Evolutionary conservation across 2,113 vertebrate genomes (phyloP), one percentile per base, ranked within the genome.

Genomic region (Lanius collurio): DNA sequence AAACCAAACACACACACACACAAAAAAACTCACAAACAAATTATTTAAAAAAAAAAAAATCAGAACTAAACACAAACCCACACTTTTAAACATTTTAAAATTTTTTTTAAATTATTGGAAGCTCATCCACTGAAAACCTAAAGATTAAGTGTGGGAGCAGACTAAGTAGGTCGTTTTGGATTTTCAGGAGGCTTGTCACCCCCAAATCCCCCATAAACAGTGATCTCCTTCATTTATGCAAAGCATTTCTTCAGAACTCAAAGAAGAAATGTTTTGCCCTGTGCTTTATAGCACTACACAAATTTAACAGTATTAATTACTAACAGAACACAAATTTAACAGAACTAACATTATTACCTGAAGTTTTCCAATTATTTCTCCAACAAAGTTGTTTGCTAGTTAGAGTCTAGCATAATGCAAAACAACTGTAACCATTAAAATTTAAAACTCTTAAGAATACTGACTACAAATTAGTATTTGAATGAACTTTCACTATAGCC

Each of bases 131-230:
- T 47, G 30, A 94, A 87, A 81, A 52, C 2, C 4, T 19, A 83
- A 77, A 46, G 9, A 17, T 60, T 35, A 69, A 62, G 11, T 16
- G 15, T 52, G 23, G 71, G 27, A 70, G 17, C 24, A 77, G 22
- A 70, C 8, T 52, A 88, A 73, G 14, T 13, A 50, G 5, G 8
- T 47, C 0, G 0, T 14, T 80, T 42, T 3, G 30, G 49, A 64
- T 56, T 84, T 86, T 84, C 56, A 85, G 35, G 24, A 59, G 22
- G 23, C 7, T 76, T 4, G 0, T 64, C 31, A 87, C 12, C 5
- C 31, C 11, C 60, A 82, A 78, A 77, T 49, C 13, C 31, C 15
- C 27, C 31, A 6, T n/a, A 49, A 73, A 13, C 11, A 56, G 12
- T 75, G 37, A 41, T 9, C 2, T 42, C 30, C 42, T 44, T 57